Evolutionary conservation across 1,140 invertebrate genomes (phyloP), one percentile per base, ranked within the genome.

Genomic region (Odontomachus brunneus): DNA sequence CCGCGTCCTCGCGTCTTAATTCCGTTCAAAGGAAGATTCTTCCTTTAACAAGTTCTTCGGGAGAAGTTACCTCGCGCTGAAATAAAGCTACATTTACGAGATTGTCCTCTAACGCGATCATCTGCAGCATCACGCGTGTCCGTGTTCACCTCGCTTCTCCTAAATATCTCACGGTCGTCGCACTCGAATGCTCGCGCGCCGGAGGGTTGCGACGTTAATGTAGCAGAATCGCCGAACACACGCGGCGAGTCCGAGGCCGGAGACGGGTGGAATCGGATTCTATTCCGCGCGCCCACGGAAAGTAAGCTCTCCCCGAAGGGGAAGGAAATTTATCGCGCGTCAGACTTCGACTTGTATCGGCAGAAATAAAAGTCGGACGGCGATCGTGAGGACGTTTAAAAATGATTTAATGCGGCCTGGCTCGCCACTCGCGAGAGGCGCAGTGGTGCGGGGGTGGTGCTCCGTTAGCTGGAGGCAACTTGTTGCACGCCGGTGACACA

Each of bases 401-500:
- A 91, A 91, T 91, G 90, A 91, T 91, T 91, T 89, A 90, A 89
- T 89, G 84, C 83, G 26, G 78, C 76, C 55, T 84, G 62, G 87
- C 76, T 78, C 60, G 83, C 69, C 67, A 83, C 83, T 51, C 62
- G 49, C 57, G 33, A 67, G 66, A 48, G 84, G n/a, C 33, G 84
- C 57, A 67, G 51, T 82, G 69, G 14, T 24, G 84, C 57, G 73
- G 51, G 84, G 74, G 59, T 26, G 57, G 75, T 7, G 38, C 74
- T 78, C 57, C 82, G 83, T 48, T 44, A 44, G 9, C 38, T 87
- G 84, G 85, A 85, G 85, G 89, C 90, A 92, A 92, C 91, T 92
- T 92, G 91, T 92, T 92, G 91, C 91, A 90, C 83, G 72, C 65
- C 83, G 88, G 89, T 91, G 90, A 91, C 91, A 90, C 89, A 91